Percentiles rank a stretch among this genome's conserved stretches.
Evolutionary conservation across 2,113 vertebrate genomes (phyloP).

Genomic region (Proteles cristata): DNA sequence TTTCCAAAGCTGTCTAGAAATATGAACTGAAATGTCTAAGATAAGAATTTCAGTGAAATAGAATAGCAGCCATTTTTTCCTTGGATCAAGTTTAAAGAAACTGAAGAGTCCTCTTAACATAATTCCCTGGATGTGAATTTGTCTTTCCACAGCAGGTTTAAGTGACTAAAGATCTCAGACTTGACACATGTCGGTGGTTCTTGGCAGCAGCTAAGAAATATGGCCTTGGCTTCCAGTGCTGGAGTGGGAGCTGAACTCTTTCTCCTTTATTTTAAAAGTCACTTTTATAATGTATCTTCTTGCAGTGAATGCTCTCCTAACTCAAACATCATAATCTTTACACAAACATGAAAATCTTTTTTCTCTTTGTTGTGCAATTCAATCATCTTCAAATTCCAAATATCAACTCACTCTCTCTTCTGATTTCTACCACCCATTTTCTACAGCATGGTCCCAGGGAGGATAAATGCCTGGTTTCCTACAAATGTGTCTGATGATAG

Average conservation of each 20-base stretch:
- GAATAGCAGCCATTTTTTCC: background rate
- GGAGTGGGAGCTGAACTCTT: background rate
- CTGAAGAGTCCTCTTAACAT: background rate
- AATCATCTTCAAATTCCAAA: conserved; percentile 6
- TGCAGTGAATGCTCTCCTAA: background rate
- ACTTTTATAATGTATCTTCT: conserved; percentile 23
- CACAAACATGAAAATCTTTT: background rate
- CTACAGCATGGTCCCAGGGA: background rate
- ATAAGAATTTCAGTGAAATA: conserved; percentile 59
- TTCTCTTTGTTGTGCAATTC: conserved; percentile 31
- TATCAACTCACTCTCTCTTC: background rate
- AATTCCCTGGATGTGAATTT: conserved; percentile 58
- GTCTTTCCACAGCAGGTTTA: conserved; percentile 58
- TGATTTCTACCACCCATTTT: background rate
- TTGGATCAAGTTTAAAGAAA: conserved; percentile 64
- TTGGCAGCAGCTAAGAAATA: conserved; percentile 56
- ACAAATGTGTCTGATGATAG: background rate
- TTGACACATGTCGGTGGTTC: conserved; percentile 49
- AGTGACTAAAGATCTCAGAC: conserved; percentile 45
- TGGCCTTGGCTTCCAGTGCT: background rate
- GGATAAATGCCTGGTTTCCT: background rate
- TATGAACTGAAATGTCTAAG: conserved; percentile 35
- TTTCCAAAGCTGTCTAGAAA: conserved; percentile 28
- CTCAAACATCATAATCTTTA: conserved; percentile 27
- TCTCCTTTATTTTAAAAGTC: conserved; percentile 40